Percentiles rank a stretch among this genome's conserved stretches.
Evolutionary conservation across 2,888 invertebrate genomes (phyloP).

Genomic region (Poecilus cupreus): DNA sequence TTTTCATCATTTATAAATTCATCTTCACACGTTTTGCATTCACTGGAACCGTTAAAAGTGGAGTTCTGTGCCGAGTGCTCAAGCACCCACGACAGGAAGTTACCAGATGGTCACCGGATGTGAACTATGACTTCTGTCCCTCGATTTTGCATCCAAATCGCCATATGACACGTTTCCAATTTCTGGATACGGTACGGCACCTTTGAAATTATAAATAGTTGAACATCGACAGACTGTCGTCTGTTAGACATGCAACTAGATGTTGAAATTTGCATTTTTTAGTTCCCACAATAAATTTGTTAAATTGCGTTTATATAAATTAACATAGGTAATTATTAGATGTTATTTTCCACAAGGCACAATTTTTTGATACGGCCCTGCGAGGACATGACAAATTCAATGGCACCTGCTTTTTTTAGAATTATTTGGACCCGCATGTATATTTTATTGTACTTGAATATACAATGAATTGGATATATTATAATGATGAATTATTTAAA

Average conservation of each 20-base stretch:
- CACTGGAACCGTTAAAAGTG: constrained; percentile 48
- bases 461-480: neutral
- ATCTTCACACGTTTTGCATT: constrained; percentile 44
- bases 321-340: neutral
- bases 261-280: constrained; percentile 37
- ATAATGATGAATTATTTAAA: constrained; percentile 15
- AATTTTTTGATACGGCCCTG: neutral
- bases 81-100: constrained; percentile 54
- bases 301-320: neutral
- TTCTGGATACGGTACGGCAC: constrained; percentile 40
- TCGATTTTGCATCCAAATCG: constrained; percentile 41
- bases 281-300: constrained; percentile 35
- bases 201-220: constrained; percentile 8
- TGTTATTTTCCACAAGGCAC: constrained; percentile 1
- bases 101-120: constrained; percentile 56
- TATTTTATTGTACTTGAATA: neutral
- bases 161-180: constrained; percentile 49
- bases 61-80: neutral
- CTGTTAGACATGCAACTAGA: too few relatives aligned
- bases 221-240: neutral
- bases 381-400: neutral
- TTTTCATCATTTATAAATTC: neutral
- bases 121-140: constrained; percentile 57
- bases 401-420: constrained; percentile 32
- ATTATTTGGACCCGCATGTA: constrained; percentile 32